These are phyloP conservation scores for Agonopterix arenella DNA, from an alignment of 2,888 invertebrate species.

Conservation along the genomic window DNA sequence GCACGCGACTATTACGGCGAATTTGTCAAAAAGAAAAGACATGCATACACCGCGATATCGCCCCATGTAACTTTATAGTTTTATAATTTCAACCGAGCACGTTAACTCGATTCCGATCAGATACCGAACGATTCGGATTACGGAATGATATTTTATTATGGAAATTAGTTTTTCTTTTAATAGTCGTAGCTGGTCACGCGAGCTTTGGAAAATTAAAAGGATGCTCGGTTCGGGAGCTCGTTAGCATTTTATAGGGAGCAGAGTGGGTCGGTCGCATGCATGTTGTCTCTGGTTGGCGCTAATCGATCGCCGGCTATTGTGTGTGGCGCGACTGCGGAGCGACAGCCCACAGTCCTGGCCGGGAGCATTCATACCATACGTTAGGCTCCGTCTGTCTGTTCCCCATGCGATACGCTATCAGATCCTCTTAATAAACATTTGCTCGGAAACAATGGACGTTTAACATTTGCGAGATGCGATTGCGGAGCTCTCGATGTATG, in stretches of 20 bases:
- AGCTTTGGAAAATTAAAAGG: conserved; percentile 49
- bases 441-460: conserved; percentile 63
- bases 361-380: conserved; percentile 59
- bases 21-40: conserved; percentile 64
- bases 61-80: conserved; percentile 63
- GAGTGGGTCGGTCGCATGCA: not conserved
- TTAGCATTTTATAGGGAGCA: conserved; percentile 36
- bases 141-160: conserved; percentile 65
- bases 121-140: conserved; percentile 44
- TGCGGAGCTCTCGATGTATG: conserved; percentile 5
- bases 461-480: conserved; percentile 48
- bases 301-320: conserved; percentile 67
- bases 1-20: conserved; percentile 69
- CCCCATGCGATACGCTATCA: conserved; percentile 65
- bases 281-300: conserved; percentile 23
- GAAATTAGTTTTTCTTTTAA: conserved; percentile 73
- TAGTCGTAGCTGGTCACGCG: conserved; percentile 61
- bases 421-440: conserved; percentile 75
- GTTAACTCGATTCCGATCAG: conserved; percentile 69
- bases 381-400: conserved; percentile 37
- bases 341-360: conserved; percentile 13
- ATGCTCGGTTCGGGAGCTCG: conserved; percentile 47
- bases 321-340: conserved; percentile 14
- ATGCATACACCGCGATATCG: conserved; percentile 66
- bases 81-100: conserved; percentile 67